Evolutionary conservation across 2,113 vertebrate species (phyloP).

Genomic region (Pungitius pungitius): DNA sequence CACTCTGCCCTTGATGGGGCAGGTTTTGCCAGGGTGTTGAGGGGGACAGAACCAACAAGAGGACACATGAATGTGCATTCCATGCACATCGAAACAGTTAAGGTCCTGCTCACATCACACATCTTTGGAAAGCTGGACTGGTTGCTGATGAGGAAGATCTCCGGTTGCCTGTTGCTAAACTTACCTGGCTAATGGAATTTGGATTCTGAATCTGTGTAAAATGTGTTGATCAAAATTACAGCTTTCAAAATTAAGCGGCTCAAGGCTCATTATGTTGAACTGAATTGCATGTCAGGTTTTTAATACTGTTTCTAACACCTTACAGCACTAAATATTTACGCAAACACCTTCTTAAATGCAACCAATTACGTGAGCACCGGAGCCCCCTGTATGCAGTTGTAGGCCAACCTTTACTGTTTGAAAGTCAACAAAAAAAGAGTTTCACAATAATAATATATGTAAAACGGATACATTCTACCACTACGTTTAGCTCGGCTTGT

Average conservation of each 20-base stretch:
- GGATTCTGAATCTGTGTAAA: not conserved
- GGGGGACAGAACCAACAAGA: not conserved
- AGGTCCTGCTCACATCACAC: not conserved
- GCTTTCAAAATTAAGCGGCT: not conserved
- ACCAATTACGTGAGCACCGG: not conserved
- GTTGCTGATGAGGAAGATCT: not conserved
- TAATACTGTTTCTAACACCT: constrained; percentile 26
- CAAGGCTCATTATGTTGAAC: not conserved
- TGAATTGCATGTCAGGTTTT: not conserved
- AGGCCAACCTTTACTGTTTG: not conserved
- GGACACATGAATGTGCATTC: not conserved
- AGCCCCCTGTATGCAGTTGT: not conserved
- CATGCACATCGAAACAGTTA: not conserved
- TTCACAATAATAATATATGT: not conserved
- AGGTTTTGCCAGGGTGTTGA: not conserved
- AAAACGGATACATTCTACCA: too few species aligned
- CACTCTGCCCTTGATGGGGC: not conserved
- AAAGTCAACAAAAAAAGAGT: not conserved
- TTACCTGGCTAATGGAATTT: not conserved
- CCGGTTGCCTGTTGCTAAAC: not conserved
- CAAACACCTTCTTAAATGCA: constrained; percentile 28
- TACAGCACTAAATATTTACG: constrained; percentile 40
- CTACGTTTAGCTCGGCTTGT: not conserved
- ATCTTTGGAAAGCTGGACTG: not conserved
- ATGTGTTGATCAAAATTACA: not conserved